Evolutionary conservation across 1,140 invertebrate species (phyloP).

Genomic region (Bombyx mori): ASM3026992v2 NC_085111.1:16938001-16938500

Average conservation of each 20-base stretch:
- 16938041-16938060: neutral
- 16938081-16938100: slow-evolving; percentile 39
- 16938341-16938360: too few relatives aligned
- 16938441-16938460: too few relatives aligned
- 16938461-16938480: too few relatives aligned
- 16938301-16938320: slow-evolving; percentile 8
- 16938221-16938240: slow-evolving; percentile 12
- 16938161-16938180: slow-evolving; percentile 70
- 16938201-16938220: slow-evolving; percentile 76
- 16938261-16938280: slow-evolving; percentile 5
- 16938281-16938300: slow-evolving; percentile 30
- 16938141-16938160: slow-evolving; percentile 72
- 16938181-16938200: slow-evolving; percentile 73
- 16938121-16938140: slow-evolving; percentile 71
- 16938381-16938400: too few relatives aligned
- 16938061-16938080: slow-evolving; percentile 2
- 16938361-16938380: too few relatives aligned
- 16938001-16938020: too few relatives aligned
- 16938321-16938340: too few relatives aligned
- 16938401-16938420: too few relatives aligned
- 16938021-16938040: too few relatives aligned
- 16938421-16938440: too few relatives aligned
- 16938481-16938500: too few relatives aligned
- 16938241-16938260: slow-evolving; percentile 11
- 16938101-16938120: slow-evolving; percentile 71